Conservation (phyloP, 2,113 vertebrate species). For the Oncorhynchus keta region DNA sequence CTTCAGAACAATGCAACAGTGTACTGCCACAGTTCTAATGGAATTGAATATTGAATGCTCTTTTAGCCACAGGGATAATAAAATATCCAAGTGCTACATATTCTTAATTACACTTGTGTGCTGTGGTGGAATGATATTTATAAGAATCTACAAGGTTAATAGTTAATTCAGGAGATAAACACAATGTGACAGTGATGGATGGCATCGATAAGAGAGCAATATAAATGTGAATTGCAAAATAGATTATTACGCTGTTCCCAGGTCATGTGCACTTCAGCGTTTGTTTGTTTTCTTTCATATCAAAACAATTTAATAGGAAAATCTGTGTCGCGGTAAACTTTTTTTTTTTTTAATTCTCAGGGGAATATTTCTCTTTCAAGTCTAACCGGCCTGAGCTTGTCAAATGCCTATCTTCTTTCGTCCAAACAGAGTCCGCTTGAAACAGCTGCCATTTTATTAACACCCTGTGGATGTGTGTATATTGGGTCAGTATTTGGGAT, state of each 20-base stretch:
- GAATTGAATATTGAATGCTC: slow-evolving; percentile 5
- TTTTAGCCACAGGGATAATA: slow-evolving; percentile 4
- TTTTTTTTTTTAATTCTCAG: too few species aligned
- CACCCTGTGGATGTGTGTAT: neutral
- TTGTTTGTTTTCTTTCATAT: slow-evolving; percentile 27
- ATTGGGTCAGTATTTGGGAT: neutral
- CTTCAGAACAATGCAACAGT: slow-evolving; percentile 14
- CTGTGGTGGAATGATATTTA: slow-evolving; percentile 51
- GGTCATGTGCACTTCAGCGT: slow-evolving; percentile 3
- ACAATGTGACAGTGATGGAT: slow-evolving; percentile 52
- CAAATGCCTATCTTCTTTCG: slow-evolving; percentile 3
- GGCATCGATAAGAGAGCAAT: slow-evolving; percentile 27
- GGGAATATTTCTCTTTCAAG: slow-evolving; percentile 11
- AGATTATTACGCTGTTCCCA: slow-evolving; percentile 47
- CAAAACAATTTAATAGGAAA: slow-evolving; percentile 27
- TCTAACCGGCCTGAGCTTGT: slow-evolving; percentile 1
- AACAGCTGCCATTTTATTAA: neutral
- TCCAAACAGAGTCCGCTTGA: neutral
- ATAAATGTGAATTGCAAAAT: slow-evolving; percentile 35
- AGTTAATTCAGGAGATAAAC: slow-evolving; percentile 34
- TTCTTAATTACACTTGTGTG: slow-evolving; percentile 51
- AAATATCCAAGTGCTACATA: slow-evolving; percentile 9
- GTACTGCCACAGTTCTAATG: neutral
- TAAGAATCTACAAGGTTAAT: neutral
- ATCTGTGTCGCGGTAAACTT: slow-evolving; percentile 22